Evolutionary conservation across 1,140 invertebrate genomes (phyloP), one percentile per base, ranked within the genome.

Genomic region (Pogonomyrmex californicus): DNA sequence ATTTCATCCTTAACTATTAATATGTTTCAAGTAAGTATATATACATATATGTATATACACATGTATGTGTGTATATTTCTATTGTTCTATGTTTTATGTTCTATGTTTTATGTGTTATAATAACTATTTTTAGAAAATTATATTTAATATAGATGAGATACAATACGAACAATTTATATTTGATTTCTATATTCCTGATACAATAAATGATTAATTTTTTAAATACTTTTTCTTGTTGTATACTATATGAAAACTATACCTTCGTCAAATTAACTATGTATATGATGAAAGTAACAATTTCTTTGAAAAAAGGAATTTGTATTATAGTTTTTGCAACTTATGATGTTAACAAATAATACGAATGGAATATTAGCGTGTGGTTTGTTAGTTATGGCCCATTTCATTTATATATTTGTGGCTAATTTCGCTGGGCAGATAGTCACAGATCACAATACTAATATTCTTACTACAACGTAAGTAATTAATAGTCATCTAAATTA

Each of bases 11-110:
- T 77, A 77, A 49, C 56, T 6, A 0, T 63, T 56, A 75, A 77
- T 1, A 77, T 63, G 44, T 77, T 77, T 77, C 58, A 49, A 75
- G 71, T 75, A 5, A 44, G 71, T 75, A 75, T 75, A 58, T 41
- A 6, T 23, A 23, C 23, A 23, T 23, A 23, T 23, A 23, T 23
- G 23, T 23, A 23, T 23, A 23, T 0, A 23, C 23, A 23, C 23
- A 23, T 23, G 23, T 23, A 0, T 23, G 23, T 23, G 23, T 23
- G 23, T 23, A 0, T 44, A 9, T 30, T 14, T 14, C 10, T 2
- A 0, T 0, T 77, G 0, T 36, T 33, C 3, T 23, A 23, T 36
- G 12, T 23, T 63, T 78, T 47, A 49, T 23, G 0, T 47, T 33
- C 3, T 23, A 23, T 36, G 12, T 23, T 63, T 78, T 47, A 49